Base-by-base conservation (phyloP, 2,888 invertebrate genomes). In the Oscheius myriophilus region DNA sequence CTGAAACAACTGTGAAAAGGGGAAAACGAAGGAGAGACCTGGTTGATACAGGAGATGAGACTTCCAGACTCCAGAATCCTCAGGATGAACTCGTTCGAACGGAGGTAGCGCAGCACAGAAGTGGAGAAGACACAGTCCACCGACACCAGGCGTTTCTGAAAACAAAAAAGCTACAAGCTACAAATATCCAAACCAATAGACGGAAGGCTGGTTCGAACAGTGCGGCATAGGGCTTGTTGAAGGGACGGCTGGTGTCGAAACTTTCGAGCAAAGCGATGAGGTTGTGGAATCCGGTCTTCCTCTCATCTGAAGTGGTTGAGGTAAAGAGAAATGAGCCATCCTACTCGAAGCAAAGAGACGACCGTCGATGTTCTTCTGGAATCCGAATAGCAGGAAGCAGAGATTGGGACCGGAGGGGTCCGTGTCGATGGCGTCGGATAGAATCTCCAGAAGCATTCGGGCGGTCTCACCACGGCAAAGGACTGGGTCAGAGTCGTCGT, bases 181-280 rank as follows among this genome's bases (percentile, higher is more conserved):
- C 33, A 52, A 16, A 52, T 45, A 1, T 1, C 3, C n/a, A 42
- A 18, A 83, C 83, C 70, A 84, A 54, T 16, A 84, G 62, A 12
- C 85, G 68, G 26, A 85, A 77, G 9, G 75, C 70, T 4, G 85
- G 84, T 55, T 84, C 84, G 51, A 81, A 69, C 9, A 84, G 66
- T 1, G 80, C 83, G 9, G 84, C 79, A 62, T 73, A 84, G 1
- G 76, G 72, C 9, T 76, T 64, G 9, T 51, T 23, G 49, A 82
- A 73, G 2, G 83, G 82, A 7, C 71, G 64, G 6, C 72, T 62
- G 6, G 61, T 33, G 14, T 74, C 71, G 46, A 84, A 78, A 25
- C 72, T 67, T n/a, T 83, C 76, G 23, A 82, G 59, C 2, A 85
- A 71, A 12, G 79, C 69, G n/a, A 85, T 52, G n/a, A 84, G 70